These are phyloP conservation scores for Drepanosiphum platanoidis DNA, from an alignment of 2,888 invertebrate genomes.

Conservation along the genomic window DNA sequence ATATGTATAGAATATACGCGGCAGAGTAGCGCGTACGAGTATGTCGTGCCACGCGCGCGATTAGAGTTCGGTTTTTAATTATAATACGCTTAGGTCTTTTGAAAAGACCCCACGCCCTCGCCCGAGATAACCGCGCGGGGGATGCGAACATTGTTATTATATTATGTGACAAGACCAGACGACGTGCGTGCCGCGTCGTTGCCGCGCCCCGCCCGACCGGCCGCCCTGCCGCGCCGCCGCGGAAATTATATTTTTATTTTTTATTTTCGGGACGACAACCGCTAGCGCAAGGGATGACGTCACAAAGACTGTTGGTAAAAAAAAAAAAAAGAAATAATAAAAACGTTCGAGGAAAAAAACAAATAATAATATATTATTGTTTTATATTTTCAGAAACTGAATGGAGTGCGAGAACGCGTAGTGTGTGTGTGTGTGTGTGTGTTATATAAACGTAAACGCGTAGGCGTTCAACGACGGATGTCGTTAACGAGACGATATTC, in stretches of 20 bases:
- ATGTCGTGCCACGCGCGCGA: background rate
- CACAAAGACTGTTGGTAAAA: background rate
- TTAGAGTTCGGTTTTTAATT: conserved; percentile 47
- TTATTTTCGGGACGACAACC: background rate
- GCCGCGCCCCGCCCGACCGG: background rate
- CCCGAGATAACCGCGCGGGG: background rate
- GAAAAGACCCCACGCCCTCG: conserved; percentile 12
- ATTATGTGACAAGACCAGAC: conserved; percentile 58
- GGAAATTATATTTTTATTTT: background rate
- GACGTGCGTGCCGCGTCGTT: conserved; percentile 7
- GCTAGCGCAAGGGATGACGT: conserved; percentile 6
- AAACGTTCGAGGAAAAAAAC: conserved; percentile 6
- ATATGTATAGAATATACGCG: background rate
- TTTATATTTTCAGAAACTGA: conserved; percentile 20
- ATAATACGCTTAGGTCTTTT: conserved; percentile 31
- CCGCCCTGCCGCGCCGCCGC: background rate
- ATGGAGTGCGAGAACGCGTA: background rate
- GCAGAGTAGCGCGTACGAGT: too few relatives aligned
- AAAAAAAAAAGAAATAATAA: background rate
- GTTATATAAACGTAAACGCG: background rate
- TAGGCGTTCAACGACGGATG: conserved; percentile 58
- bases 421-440: too few relatives aligned
- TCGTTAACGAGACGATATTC: conserved; percentile 58
- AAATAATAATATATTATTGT: conserved; percentile 20
- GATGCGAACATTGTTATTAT: conserved; percentile 46